Base-by-base conservation (phyloP, 2,113 vertebrate species). In the Vimba vimba region DNA sequence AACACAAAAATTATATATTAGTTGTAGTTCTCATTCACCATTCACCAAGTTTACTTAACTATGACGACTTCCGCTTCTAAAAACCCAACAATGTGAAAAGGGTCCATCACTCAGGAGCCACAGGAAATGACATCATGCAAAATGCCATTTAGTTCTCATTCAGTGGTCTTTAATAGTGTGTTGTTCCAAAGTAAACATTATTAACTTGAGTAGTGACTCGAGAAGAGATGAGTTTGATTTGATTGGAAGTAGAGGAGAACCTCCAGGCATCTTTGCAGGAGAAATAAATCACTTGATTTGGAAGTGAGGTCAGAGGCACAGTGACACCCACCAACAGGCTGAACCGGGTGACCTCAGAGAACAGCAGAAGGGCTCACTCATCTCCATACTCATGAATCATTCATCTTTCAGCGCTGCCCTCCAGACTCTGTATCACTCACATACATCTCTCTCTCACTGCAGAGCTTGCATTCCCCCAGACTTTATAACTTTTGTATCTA, bases 381-480 rank as follows among this genome's bases (percentile, higher is more conserved):
- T 89, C 81, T 81, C 86, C 81, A 86, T 82, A 82, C 57, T 87
- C 84, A 87, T 89, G 83, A 87, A 87, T 86, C 84, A 90, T 90
- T 89, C 84, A 87, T 80, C 21, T 60, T 47, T 50, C 62, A 86
- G 80, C 8, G 19, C 73, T 78, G 52, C 71, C 82, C 79, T 85
- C 55, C 83, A 85, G 74, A 79, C 55, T 62, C 82, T 66, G 62
- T 50, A 62, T 73, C 68, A 81, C 45, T 82, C 45, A 82, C 45
- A 52, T 21, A 62, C 62, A 78, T 81, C 62, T 52, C 62, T 52
- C 8, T 47, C 21, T 59, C 33, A 33, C 27, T 78, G 6, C 27
- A 57, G 25, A 36, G 13, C 62, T 52, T 69, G 10, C 62, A 71
- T 71, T 25, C 64, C 19, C 77, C 11, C 47, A 71, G 19, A 82